These are phyloP conservation scores for Archips crataeganus DNA, from an alignment of 2,888 invertebrate species.

Conservation along the genomic window DNA sequence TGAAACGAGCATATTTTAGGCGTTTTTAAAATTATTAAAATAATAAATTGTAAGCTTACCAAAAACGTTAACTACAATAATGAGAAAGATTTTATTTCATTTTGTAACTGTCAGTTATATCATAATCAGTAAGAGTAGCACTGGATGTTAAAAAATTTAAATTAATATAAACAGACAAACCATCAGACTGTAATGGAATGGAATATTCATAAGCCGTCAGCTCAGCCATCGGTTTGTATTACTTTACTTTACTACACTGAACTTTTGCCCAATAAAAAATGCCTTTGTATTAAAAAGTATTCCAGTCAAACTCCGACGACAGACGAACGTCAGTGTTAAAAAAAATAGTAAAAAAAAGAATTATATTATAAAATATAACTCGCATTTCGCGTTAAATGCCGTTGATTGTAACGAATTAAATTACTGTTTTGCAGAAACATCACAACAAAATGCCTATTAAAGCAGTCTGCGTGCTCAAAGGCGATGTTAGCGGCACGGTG, in stretches of 20 bases:
- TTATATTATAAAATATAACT: not conserved
- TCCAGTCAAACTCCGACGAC: slow-evolving; percentile 21
- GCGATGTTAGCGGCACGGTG: slow-evolving; percentile 93
- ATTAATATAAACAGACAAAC: too few species aligned
- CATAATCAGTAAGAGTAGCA: too few species aligned
- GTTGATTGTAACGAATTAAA: not conserved
- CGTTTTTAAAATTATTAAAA: not conserved
- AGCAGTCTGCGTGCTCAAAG: slow-evolving; percentile 95
- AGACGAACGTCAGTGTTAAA: slow-evolving; percentile 28
- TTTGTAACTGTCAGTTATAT: too few species aligned
- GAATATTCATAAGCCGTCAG: too few species aligned
- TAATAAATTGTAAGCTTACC: not conserved
- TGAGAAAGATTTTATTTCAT: too few species aligned
- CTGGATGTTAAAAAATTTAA: too few species aligned
- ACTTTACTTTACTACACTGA: too few species aligned
- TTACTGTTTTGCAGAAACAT: slow-evolving; percentile 26
- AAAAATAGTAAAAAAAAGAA: slow-evolving; percentile 7
- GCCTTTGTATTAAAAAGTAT: not conserved
- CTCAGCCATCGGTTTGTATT: too few species aligned
- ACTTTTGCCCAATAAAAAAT: slow-evolving; percentile 6
- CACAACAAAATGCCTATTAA: slow-evolving; percentile 85
- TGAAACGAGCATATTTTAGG: not conserved
- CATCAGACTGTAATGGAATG: too few species aligned
- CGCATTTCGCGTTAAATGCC: not conserved
- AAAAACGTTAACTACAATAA: not conserved